Percentiles rank a stretch among this genome's conserved stretches.
Conservation (phyloP, 2,113 vertebrate species). For the Neotragus moschatus region DNA sequence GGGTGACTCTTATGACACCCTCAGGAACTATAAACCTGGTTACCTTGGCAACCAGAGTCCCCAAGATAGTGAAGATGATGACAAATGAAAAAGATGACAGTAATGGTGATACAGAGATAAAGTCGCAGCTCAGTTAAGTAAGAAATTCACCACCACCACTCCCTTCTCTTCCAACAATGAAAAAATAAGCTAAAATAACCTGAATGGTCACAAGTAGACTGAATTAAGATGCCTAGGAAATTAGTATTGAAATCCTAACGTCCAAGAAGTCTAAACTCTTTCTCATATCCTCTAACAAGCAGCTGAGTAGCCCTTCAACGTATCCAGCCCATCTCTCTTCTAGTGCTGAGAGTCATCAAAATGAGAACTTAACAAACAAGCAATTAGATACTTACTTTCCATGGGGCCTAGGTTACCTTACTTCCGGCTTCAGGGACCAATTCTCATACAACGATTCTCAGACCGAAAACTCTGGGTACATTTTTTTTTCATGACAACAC, state of each 20-base stretch:
- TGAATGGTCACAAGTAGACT: background rate
- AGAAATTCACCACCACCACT: background rate
- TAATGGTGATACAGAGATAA: conserved; percentile 20
- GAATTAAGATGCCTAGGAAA: background rate
- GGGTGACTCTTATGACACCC: conserved; percentile 19
- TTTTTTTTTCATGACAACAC: background rate
- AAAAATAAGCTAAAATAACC: background rate
- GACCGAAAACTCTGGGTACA: background rate
- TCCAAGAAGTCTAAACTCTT: background rate
- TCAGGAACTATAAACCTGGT: conserved; percentile 23
- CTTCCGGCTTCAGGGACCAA: background rate
- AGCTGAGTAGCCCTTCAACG: background rate
- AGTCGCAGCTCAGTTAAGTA: background rate
- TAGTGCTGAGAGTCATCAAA: background rate
- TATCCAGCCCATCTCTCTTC: background rate
- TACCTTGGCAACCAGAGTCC: conserved; percentile 16
- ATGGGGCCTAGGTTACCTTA: background rate
- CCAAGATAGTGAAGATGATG: conserved; percentile 34
- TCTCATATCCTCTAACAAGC: background rate
- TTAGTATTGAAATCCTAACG: background rate
- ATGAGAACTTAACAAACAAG: background rate
- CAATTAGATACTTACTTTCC: background rate
- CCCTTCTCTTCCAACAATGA: background rate
- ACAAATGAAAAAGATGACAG: conserved; percentile 23
- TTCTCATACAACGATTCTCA: background rate